Evolutionary conservation across 1,140 invertebrate genomes (phyloP), one percentile per base, ranked within the genome.

Genomic region (Brachionus sp.): DNA sequence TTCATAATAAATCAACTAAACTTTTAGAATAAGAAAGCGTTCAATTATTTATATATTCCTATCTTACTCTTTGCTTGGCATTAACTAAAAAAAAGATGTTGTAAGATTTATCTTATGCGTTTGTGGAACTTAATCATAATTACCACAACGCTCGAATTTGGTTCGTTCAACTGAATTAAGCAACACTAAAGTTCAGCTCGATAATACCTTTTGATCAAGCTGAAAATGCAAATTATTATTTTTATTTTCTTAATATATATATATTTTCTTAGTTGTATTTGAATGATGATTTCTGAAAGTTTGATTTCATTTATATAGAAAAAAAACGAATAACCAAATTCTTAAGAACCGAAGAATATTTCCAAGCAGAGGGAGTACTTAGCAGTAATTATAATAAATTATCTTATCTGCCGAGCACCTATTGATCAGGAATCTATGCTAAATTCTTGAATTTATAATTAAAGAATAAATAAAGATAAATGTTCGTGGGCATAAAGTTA

Each of bases 1-100:
- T 57, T 57, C 50, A 57, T 57, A 57, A 75, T 75, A 75, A 75
- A 75, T 25, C 70, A 75, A 46, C 39, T 75, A 75, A 75, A 75
- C 70, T 75, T 75, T 39, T 75, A 33, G 44, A 75, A 75, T 46
- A 75, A 46, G 25, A 75, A 75, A 75, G 44, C 70, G 39, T 70
- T 70, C 66, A 39, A 70, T 39, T 39, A 39, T 70, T 70, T 39
- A 70, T 39, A 39, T 70, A 70, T 70, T 37, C 16, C 37, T 10
- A 70, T 35, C 66, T 70, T 70, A 70, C 66, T 70, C 66, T 70
- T 37, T 70, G 16, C 35, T 75, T 75, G 70, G 70, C 19, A 75
- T 75, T 75, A 75, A 75, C 23, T 29, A 75, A 75, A 46, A 44
- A 70, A 75, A 75, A 25, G 19, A 75, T 70, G 66, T 70, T 70